Conservation (phyloP, 2,888 invertebrate species). For the Nymphalis polychloros region DNA sequence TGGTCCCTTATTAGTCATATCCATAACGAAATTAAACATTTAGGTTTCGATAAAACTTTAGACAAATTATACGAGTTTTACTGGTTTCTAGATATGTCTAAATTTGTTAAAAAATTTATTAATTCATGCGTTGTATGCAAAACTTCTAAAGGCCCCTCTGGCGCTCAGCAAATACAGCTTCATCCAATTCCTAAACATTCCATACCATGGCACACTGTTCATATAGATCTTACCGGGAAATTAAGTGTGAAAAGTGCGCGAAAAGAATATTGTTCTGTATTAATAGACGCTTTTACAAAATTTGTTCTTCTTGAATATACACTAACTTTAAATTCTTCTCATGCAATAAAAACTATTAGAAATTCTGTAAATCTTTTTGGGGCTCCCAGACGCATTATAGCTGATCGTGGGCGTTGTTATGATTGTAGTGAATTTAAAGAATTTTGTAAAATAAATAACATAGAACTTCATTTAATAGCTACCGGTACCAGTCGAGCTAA, state of each 20-base stretch:
- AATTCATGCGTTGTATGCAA: constrained; percentile 19
- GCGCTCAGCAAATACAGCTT: too few species aligned
- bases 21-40: constrained; percentile 41
- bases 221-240: too few species aligned
- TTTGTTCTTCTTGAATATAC: not conserved
- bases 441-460: too few species aligned
- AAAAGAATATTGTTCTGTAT: too few species aligned
- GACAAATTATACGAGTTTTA: constrained; percentile 43
- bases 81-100: constrained; percentile 44
- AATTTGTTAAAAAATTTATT: constrained; percentile 31
- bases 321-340: not conserved
- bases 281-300: not conserved
- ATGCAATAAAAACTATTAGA: not conserved
- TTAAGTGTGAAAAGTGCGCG: too few species aligned
- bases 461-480: too few species aligned
- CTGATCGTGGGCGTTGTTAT: too few species aligned
- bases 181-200: not conserved
- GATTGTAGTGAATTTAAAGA: too few species aligned
- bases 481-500: too few species aligned
- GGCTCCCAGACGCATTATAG: not conserved
- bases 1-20: too few species aligned
- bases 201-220: too few species aligned
- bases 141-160: too few species aligned
- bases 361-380: not conserved
- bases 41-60: constrained; percentile 43